These are phyloP conservation scores for Agonum fuliginosum DNA, from an alignment of 2,888 invertebrate genomes.

Conservation along the genomic window DNA sequence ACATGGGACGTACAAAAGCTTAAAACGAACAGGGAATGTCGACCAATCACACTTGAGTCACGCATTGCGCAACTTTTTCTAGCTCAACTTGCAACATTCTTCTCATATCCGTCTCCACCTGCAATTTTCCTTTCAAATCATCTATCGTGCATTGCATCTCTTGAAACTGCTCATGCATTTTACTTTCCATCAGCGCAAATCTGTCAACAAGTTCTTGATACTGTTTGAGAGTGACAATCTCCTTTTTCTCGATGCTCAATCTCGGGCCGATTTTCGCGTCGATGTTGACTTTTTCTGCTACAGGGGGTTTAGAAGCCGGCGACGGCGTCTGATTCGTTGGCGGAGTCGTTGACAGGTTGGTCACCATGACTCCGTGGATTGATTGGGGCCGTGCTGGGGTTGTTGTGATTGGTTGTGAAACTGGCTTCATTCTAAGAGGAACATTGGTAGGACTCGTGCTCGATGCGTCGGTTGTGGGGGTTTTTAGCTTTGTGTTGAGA, in stretches of 20 bases:
- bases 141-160: constrained; percentile 79
- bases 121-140: constrained; percentile 78
- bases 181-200: constrained; percentile 76
- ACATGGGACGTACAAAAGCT: constrained; percentile 43
- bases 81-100: constrained; percentile 79
- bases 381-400: constrained; percentile 63
- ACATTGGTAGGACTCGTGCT: constrained; percentile 63
- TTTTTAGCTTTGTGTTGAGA: constrained; percentile 65
- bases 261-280: constrained; percentile 59
- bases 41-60: constrained; percentile 79
- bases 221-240: constrained; percentile 66
- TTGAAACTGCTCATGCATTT: constrained; percentile 77
- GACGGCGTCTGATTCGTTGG: constrained; percentile 41
- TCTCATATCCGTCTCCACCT: constrained; percentile 79
- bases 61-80: constrained; percentile 82
- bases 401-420: constrained; percentile 61
- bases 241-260: constrained; percentile 57
- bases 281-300: constrained; percentile 57
- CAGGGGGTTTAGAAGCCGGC: constrained; percentile 59
- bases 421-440: constrained; percentile 63
- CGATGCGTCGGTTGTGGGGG: constrained; percentile 66
- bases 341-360: constrained; percentile 59
- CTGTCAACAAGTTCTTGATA: constrained; percentile 70
- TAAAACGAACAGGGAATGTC: constrained; percentile 45
- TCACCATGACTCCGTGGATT: constrained; percentile 63